phyloP scores from a whole-genome alignment of 2,797 vertebrate genomes.

The Pipistrellus kuhlii region DNA sequence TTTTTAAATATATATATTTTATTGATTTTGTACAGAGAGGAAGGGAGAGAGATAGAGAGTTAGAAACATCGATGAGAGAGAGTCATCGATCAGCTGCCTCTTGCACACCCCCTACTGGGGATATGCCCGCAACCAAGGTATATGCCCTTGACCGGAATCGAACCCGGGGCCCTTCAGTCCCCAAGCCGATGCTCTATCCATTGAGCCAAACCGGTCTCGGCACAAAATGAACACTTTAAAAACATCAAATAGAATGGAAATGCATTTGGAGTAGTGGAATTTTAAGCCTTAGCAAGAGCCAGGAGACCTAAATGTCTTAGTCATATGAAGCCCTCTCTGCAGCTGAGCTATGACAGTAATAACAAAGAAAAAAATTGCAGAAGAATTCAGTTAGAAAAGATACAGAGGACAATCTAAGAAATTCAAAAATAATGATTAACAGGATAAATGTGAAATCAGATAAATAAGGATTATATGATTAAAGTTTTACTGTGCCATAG shows the following conservation, averaged over 20 bases:
- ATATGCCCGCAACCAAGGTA: too few relatives aligned
- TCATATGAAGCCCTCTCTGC: neutral
- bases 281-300: constrained; percentile 13
- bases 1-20: too few relatives aligned
- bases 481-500: neutral
- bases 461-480: neutral
- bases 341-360: neutral
- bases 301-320: neutral
- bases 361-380: constrained; percentile 13
- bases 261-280: neutral
- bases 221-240: constrained; percentile 45
- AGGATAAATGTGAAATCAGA: neutral
- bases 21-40: too few relatives aligned
- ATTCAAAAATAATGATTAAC: constrained; percentile 37
- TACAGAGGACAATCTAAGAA: constrained; percentile 19
- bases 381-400: constrained; percentile 44
- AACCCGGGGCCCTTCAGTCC: too few relatives aligned
- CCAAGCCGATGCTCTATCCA: too few relatives aligned
- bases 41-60: too few relatives aligned
- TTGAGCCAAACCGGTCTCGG: too few relatives aligned
- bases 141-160: too few relatives aligned
- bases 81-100: too few relatives aligned
- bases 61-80: too few relatives aligned
- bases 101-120: too few relatives aligned
- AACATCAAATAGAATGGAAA: constrained; percentile 12